These are phyloP conservation scores for Diadumene lineata DNA, from an alignment of 92 coral and sea anemone species.

Conservation along the genomic window DNA sequence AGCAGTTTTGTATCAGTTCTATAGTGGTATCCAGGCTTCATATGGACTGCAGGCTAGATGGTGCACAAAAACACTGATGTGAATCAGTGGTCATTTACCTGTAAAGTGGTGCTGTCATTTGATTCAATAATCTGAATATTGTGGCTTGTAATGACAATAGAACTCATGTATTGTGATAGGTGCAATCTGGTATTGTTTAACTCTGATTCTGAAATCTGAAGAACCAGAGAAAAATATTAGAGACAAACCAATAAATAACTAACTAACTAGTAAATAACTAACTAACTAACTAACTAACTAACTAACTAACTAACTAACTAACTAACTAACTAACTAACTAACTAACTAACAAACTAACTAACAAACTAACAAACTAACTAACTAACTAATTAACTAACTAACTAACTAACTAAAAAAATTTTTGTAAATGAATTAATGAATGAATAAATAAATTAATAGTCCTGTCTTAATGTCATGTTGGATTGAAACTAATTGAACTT, in stretches of 20 bases:
- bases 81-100: conserved; percentile 8
- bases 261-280: not conserved
- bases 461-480: no score
- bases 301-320: not conserved
- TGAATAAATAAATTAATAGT: no score
- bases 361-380: no score
- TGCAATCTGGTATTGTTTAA: conserved; percentile 60
- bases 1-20: no score
- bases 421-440: no score
- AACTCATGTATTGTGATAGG: conserved; percentile 46
- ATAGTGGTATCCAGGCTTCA: no score
- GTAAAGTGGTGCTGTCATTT: not conserved
- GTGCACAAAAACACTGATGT: no score
- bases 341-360: no score
- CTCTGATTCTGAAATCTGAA: conserved; percentile 67
- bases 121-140: conserved; percentile 8
- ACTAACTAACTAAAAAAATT: no score
- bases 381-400: no score
- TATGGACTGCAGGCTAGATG: no score
- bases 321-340: not conserved
- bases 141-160: conserved; percentile 27
- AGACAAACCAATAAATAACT: not conserved
- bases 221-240: not conserved
- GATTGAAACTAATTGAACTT: not conserved
- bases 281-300: no score